Evolutionary conservation across 2,113 vertebrate species (phyloP).

Genomic region (Arothron firmamentum): DNA sequence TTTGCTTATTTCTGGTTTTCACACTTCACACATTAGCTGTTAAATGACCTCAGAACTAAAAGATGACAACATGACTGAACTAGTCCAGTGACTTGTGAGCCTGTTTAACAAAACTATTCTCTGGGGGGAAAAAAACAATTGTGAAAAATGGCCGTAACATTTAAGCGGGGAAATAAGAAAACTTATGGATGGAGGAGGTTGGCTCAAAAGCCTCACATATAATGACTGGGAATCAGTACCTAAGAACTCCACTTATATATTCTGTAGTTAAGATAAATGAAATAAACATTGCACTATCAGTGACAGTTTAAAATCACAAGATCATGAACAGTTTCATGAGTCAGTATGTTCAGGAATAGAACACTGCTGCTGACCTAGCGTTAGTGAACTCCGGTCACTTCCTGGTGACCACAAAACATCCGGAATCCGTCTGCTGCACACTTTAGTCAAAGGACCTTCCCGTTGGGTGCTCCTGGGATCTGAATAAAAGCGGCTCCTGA

Average conservation of each 20-base stretch:
- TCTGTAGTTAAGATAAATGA: too few species aligned
- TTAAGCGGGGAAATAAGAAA: too few species aligned
- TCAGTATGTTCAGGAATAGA: slow-evolving; percentile 13
- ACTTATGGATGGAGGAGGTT: too few species aligned
- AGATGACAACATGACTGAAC: slow-evolving; percentile 27
- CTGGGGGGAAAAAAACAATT: too few species aligned
- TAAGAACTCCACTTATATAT: too few species aligned
- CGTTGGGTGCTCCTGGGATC: neutral
- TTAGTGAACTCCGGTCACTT: slow-evolving; percentile 6
- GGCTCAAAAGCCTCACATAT: too few species aligned
- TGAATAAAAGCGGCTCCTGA: neutral
- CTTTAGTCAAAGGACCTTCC: too few species aligned
- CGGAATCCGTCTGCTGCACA: neutral
- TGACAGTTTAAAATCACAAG: too few species aligned
- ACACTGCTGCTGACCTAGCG: slow-evolving; percentile 38
- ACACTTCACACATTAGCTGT: neutral
- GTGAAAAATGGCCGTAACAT: too few species aligned
- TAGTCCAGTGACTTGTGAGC: slow-evolving; percentile 26
- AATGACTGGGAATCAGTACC: too few species aligned
- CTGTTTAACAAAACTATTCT: neutral
- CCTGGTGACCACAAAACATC: neutral
- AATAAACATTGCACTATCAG: too few species aligned
- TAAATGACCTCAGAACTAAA: neutral
- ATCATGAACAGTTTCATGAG: slow-evolving; percentile 24
- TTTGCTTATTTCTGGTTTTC: too few species aligned